A percentile compares a stretch with the other conserved stretches of the same genome.
Evolutionary conservation across 2,113 vertebrate genomes (phyloP).

Genomic region (Phoxinus phoxinus): DNA sequence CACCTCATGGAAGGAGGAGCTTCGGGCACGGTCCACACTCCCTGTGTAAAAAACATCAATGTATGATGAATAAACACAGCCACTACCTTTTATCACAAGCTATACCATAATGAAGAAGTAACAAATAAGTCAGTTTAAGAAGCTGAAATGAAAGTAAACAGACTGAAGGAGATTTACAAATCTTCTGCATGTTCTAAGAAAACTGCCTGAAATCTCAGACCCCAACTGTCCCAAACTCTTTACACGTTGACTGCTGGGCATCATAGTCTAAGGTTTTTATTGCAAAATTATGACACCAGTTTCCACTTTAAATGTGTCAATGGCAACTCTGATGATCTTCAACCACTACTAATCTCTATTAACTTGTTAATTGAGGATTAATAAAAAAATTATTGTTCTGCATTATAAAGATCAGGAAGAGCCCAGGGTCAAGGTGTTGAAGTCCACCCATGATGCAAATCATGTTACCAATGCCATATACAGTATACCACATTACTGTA

Average conservation of each 20-base stretch:
- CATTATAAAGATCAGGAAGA: slow-evolving; percentile 11
- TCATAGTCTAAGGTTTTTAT: neutral
- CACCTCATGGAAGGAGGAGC: slow-evolving; percentile 86
- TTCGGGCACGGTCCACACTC: slow-evolving; percentile 80
- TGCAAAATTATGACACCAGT: neutral
- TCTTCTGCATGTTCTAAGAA: slow-evolving; percentile 28
- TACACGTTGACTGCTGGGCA: slow-evolving; percentile 43
- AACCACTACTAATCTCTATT: neutral
- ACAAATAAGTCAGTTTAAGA: neutral
- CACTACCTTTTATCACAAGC: neutral
- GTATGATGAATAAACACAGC: neutral
- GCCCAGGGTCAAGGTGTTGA: slow-evolving; percentile 51
- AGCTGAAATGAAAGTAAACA: slow-evolving; percentile 38
- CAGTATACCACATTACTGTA: slow-evolving; percentile 30
- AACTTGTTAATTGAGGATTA: neutral
- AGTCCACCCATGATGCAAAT: slow-evolving; percentile 42
- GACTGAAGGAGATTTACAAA: slow-evolving; percentile 27
- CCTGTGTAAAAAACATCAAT: slow-evolving; percentile 71
- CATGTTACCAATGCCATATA: slow-evolving; percentile 9
- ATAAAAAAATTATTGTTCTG: neutral
- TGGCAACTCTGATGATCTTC: neutral
- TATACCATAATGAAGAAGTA: neutral
- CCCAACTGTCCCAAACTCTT: slow-evolving; percentile 41
- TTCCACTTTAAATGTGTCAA: neutral
- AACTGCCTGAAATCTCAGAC: slow-evolving; percentile 26